phyloP scores from a whole-genome alignment of 2,113 vertebrate genomes.

The Emydocephalus ijimae region DNA sequence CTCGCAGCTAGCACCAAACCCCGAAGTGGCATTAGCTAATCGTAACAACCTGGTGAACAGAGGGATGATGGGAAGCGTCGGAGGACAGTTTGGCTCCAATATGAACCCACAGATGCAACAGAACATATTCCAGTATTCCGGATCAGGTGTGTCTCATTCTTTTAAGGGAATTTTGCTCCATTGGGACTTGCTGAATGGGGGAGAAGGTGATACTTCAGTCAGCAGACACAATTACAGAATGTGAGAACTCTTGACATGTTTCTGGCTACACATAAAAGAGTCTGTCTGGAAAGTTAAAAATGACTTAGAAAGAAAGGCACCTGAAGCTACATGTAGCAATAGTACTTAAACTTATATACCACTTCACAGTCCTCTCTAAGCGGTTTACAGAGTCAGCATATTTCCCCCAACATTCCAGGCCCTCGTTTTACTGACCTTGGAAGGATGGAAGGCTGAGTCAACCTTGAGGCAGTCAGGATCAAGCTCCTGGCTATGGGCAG shows the following conservation, averaged over 20 bases:
- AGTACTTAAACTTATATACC: not conserved
- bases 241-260: not conserved
- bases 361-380: not conserved
- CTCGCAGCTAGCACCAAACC: constrained; percentile 74
- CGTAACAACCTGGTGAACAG: constrained; percentile 76
- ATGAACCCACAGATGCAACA: constrained; percentile 82
- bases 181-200: not conserved
- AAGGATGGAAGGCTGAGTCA: not conserved
- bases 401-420: not conserved
- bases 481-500: not conserved
- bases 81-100: constrained; percentile 78
- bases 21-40: constrained; percentile 75
- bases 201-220: not conserved
- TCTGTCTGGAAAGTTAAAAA: too few species aligned
- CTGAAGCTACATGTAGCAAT: not conserved
- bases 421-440: not conserved
- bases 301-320: not conserved
- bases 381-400: not conserved
- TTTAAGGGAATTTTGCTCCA: too few species aligned
- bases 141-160: constrained; percentile 74
- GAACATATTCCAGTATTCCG: constrained; percentile 87
- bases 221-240: not conserved
- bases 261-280: not conserved
- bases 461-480: not conserved
- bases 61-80: constrained; percentile 78